Conservation (phyloP, 2,797 vertebrate genomes). For the Hypotaenidia philippensis region DNA sequence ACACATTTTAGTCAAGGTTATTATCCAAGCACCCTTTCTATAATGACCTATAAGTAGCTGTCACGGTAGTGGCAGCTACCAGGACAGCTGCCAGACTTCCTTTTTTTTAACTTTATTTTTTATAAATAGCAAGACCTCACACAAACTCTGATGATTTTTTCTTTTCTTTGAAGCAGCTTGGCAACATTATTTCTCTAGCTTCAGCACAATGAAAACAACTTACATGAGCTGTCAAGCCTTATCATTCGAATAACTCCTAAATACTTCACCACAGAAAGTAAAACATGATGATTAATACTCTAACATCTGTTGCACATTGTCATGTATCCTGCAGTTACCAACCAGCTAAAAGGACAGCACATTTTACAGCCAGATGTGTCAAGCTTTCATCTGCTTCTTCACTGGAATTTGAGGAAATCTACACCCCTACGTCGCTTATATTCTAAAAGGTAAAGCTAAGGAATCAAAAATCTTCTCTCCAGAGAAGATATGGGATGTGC, state of each 20-base stretch:
- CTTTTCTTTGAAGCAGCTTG: not conserved
- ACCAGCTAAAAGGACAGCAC: not conserved
- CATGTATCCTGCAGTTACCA: conserved; percentile 1
- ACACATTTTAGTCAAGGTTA: not conserved
- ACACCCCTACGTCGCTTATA: not conserved
- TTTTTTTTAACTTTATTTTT: not conserved
- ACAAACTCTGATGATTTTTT: not conserved
- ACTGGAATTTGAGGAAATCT: conserved; percentile 15
- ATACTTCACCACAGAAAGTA: conserved; percentile 32
- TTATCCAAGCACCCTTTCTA: not conserved
- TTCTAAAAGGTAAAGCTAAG: conserved; percentile 5
- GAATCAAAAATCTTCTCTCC: not conserved
- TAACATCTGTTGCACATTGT: conserved; percentile 44
- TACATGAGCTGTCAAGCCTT: conserved; percentile 23
- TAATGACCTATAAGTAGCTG: not conserved
- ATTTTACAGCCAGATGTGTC: conserved; percentile 35
- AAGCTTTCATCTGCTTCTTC: conserved; percentile 4
- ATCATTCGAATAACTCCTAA: not conserved
- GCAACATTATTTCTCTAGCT: not conserved
- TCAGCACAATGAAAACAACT: conserved; percentile 19
- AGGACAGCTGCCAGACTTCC: not conserved
- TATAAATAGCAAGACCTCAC: not conserved
- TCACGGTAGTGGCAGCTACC: not conserved
- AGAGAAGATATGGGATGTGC: not conserved
- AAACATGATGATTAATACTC: conserved; percentile 35